phyloP scores from a whole-genome alignment of 2,797 vertebrate genomes.

The Masticophis lateralis region DNA sequence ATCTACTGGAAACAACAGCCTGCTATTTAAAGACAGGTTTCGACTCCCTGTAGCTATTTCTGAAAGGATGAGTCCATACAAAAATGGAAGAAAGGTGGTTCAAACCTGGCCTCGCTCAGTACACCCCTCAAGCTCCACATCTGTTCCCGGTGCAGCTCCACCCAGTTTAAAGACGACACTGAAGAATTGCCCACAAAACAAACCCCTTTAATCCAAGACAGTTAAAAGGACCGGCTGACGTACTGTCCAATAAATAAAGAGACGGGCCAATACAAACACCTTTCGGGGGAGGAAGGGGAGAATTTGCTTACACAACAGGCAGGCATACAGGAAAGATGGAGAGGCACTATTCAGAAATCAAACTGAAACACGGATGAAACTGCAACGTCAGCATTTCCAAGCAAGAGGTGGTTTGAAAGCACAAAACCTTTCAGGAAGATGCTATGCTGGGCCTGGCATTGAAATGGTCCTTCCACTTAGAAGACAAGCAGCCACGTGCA shows the following conservation, averaged over 20 bases:
- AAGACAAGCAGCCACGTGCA: background rate
- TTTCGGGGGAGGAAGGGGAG: background rate
- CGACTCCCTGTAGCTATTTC: background rate
- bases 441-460: background rate
- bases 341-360: background rate
- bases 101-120: background rate
- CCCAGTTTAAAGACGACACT: background rate
- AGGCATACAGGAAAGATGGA: background rate
- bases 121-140: background rate
- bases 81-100: background rate
- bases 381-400: background rate
- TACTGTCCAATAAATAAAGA: conserved; percentile 45
- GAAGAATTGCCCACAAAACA: conserved; percentile 29
- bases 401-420: background rate
- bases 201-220: conserved; percentile 44
- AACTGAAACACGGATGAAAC: background rate
- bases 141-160: background rate
- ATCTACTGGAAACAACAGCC: background rate
- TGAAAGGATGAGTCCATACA: background rate
- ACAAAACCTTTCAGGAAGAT: background rate
- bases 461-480: background rate
- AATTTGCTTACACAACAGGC: background rate
- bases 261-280: too few relatives aligned
- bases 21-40: background rate
- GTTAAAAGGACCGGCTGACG: background rate